phyloP scores from a whole-genome alignment of 2,113 vertebrate species.

The Okapia johnstoni region DNA sequence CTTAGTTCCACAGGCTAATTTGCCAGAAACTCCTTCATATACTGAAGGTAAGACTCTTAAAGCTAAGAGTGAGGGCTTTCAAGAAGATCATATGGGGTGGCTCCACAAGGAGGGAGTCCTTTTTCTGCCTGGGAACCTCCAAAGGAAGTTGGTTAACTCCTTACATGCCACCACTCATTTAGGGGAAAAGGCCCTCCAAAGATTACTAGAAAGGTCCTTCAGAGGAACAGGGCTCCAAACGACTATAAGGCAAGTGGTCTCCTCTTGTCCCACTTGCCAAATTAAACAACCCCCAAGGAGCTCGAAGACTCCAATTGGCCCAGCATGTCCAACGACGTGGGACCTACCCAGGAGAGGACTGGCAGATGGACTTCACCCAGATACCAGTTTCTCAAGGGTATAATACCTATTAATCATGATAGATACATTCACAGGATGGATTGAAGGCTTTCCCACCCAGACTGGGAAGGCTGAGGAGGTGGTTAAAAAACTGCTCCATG shows the following conservation, averaged over 20 bases:
- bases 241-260: background rate
- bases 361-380: background rate
- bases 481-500: background rate
- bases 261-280: background rate
- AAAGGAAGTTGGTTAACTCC: background rate
- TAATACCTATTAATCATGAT: background rate
- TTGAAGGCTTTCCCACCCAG: background rate
- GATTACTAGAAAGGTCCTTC: background rate
- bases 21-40: background rate
- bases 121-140: background rate
- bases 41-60: background rate
- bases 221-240: background rate
- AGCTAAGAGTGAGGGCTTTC: background rate
- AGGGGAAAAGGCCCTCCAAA: background rate
- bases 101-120: background rate
- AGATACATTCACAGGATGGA: background rate
- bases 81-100: background rate
- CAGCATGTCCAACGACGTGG: accelerated
- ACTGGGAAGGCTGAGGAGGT: background rate
- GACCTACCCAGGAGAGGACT: background rate
- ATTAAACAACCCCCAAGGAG: background rate
- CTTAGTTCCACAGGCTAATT: background rate
- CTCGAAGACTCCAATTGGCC: background rate
- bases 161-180: background rate
- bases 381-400: background rate